A percentile compares a stretch with the other conserved stretches of the same genome.
Conservation (phyloP, 2,797 vertebrate genomes). For the Bryconaethiops microstoma region DNA sequence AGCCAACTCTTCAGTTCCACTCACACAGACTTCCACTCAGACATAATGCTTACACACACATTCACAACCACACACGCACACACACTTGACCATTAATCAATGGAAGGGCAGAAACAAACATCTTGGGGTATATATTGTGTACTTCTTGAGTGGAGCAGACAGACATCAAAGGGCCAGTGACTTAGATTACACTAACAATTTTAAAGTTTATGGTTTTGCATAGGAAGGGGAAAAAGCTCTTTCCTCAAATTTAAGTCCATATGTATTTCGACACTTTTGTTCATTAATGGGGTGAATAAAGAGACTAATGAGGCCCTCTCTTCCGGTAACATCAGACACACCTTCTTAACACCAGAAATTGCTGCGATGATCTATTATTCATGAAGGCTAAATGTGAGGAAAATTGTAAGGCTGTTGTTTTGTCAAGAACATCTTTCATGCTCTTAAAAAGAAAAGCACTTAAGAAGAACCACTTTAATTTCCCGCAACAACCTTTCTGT, state of each 20-base stretch:
- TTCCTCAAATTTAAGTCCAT: not conserved
- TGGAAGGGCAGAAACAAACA: conserved; percentile 35
- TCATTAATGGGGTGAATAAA: not conserved
- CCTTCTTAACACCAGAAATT: not conserved
- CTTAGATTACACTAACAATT: not conserved
- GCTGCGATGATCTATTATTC: not conserved
- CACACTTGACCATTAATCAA: conserved; percentile 36
- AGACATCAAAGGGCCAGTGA: conserved; percentile 25
- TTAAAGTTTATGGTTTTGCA: not conserved
- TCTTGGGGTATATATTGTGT: not conserved
- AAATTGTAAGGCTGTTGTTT: not conserved
- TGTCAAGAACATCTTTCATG: too few relatives aligned
- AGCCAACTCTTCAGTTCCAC: conserved; percentile 49
- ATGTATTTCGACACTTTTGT: not conserved
- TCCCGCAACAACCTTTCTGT: not conserved
- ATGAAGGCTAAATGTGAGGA: not conserved
- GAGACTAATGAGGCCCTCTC: not conserved
- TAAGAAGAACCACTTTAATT: not conserved
- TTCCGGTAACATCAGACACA: too few relatives aligned
- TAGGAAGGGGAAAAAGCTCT: not conserved
- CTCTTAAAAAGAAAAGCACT: not conserved
- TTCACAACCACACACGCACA: conserved; percentile 16
- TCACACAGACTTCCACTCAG: conserved; percentile 19
- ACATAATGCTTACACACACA: conserved; percentile 29
- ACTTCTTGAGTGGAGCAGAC: conserved; percentile 5